A percentile compares a stretch with the other conserved stretches of the same genome.
These are phyloP conservation scores for Pipa parva DNA, from an alignment of 2,113 vertebrate species.

Conservation along the genomic window DNA sequence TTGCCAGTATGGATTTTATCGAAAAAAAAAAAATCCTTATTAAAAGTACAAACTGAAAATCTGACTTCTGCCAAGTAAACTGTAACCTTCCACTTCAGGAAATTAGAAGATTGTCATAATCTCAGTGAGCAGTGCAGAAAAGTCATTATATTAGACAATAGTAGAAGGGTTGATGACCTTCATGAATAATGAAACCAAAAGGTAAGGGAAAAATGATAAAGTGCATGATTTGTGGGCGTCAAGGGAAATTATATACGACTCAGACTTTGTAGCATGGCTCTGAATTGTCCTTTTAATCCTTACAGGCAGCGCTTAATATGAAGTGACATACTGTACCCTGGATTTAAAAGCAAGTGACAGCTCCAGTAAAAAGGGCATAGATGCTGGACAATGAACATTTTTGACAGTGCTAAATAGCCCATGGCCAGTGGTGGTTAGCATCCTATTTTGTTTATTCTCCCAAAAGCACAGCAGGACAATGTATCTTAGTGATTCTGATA, in stretches of 20 bases:
- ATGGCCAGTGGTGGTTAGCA: slow-evolving; percentile 13
- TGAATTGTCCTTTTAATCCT: slow-evolving; percentile 17
- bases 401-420: slow-evolving; percentile 21
- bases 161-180: slow-evolving; percentile 13
- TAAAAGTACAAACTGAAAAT: not conserved
- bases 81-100: not conserved
- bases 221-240: slow-evolving; percentile 13
- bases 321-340: slow-evolving; percentile 19
- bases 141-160: slow-evolving; percentile 21
- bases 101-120: slow-evolving; percentile 10
- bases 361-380: slow-evolving; percentile 21
- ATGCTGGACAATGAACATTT: slow-evolving; percentile 3
- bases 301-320: slow-evolving; percentile 12
- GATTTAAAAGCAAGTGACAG: slow-evolving; percentile 7
- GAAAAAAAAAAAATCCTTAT: not conserved
- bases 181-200: slow-evolving; percentile 22
- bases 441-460: not conserved
- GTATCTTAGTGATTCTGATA: not conserved
- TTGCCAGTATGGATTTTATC: not conserved
- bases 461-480: not conserved
- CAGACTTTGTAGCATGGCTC: slow-evolving; percentile 6
- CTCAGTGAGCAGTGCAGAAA: not conserved
- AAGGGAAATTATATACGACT: slow-evolving; percentile 19
- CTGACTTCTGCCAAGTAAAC: not conserved
- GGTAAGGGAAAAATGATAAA: slow-evolving; percentile 16